Evolutionary conservation across 2,797 vertebrate species (phyloP).

Genomic region (Schizopygopsis malacanthus): DNA sequence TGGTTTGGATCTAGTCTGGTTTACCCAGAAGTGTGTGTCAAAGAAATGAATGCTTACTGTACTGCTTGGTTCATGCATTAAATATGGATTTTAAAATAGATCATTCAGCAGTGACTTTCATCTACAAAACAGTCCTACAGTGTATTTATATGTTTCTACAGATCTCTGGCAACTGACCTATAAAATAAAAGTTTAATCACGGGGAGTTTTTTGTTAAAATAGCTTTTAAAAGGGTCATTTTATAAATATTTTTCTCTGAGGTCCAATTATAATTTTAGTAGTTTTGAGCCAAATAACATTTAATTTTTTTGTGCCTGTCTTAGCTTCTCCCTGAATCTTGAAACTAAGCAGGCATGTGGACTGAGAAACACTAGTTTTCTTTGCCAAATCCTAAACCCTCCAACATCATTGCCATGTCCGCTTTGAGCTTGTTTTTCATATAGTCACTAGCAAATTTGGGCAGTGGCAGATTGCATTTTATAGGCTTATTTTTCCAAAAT

Average conservation of each 20-base stretch:
- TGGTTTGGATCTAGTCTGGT: slow-evolving; percentile 5
- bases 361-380: background rate
- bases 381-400: background rate
- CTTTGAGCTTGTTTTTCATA: background rate
- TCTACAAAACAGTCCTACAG: slow-evolving; percentile 23
- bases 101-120: slow-evolving; percentile 11
- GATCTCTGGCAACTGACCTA: slow-evolving; percentile 8
- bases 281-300: background rate
- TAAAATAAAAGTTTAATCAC: slow-evolving; percentile 25
- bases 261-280: background rate
- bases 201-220: background rate
- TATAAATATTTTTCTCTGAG: background rate
- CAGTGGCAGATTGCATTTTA: background rate
- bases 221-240: background rate
- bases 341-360: background rate
- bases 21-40: slow-evolving; percentile 46
- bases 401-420: background rate
- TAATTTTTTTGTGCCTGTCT: background rate
- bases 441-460: background rate
- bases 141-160: slow-evolving; percentile 23
- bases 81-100: slow-evolving; percentile 46
- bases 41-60: slow-evolving; percentile 29
- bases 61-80: slow-evolving; percentile 47
- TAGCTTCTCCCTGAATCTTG: background rate
- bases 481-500: background rate